phyloP scores from a whole-genome alignment of 2,113 vertebrate genomes.

The Psophia crepitans region DNA sequence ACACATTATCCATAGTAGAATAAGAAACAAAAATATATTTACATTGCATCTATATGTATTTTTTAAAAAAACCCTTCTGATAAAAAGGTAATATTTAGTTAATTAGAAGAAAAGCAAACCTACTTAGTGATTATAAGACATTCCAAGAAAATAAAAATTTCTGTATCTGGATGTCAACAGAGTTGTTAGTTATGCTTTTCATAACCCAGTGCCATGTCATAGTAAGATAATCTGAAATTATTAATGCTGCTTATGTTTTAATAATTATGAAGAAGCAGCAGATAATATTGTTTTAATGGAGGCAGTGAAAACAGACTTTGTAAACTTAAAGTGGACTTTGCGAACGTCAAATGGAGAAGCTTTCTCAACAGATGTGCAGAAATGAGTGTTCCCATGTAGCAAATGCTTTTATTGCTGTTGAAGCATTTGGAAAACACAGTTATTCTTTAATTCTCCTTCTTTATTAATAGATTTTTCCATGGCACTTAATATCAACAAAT shows the following conservation, averaged over 20 bases:
- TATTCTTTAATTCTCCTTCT: not conserved
- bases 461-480: not conserved
- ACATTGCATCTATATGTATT: not conserved
- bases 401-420: not conserved
- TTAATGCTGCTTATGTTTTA: not conserved
- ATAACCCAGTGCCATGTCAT: not conserved
- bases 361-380: not conserved
- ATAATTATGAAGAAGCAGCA: not conserved
- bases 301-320: not conserved
- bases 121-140: not conserved
- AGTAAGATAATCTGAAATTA: not conserved
- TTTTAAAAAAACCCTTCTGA: fast-evolving
- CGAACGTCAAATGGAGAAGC: not conserved
- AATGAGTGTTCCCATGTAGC: not conserved
- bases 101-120: not conserved
- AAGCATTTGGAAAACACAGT: not conserved
- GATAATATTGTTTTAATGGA: not conserved
- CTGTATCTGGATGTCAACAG: not conserved
- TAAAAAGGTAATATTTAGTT: not conserved
- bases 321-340: not conserved
- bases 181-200: not conserved
- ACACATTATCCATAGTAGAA: not conserved
- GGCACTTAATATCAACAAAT: not conserved
- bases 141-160: not conserved
- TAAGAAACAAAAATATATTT: not conserved